Evolutionary conservation across 2,113 vertebrate genomes (phyloP), one percentile per base, ranked within the genome.

Genomic region (Peucedramus taeniatus): DNA sequence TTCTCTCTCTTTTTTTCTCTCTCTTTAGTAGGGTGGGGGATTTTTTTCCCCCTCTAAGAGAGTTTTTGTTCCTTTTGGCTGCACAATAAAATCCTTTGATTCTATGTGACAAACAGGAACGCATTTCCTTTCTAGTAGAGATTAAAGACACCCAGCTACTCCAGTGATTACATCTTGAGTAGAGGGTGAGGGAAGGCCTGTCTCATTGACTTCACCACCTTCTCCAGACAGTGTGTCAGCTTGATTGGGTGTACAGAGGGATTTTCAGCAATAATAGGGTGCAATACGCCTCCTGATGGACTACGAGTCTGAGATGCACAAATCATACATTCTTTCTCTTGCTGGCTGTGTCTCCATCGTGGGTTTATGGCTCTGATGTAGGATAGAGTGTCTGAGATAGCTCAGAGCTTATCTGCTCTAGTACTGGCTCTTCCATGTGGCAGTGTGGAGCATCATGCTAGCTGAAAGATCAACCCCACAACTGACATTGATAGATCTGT

Each of bases 51-150:
- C 28, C 9, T 59, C 30, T 19, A 23, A 83, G 51, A 72, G 65
- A 72, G 37, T 37, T 91, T 91, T 87, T 95, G 47, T 93, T 95
- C 85, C 71, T 93, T 96, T 81, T 71, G 85, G 14, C 68, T 94
- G 93, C 66, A 59, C 87, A n/a, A 9, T 82, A 81, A 89, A 91
- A 69, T 80, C 90, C 83, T 93, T 89, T 94, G 87, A 94, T 94
- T 95, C 82, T 60, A 0, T 75, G 59, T 93, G 91, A 94, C 87
- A 91, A 95, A 94, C 9, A 21, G 74, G 91, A 91, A 10, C 26
- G 19, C 1, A 0, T 92, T 94, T 74, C 76, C 60, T 88, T 94
- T 94, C 88, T 86, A 75, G 56, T 49, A 1, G 2, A 93, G 93
- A 85, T 95, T 91, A 89, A 94, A 94, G 89, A 69, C 66, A 75